These are phyloP conservation scores for Aegotheles bennettii DNA, from an alignment of 2,113 vertebrate species.

Conservation along the genomic window DNA sequence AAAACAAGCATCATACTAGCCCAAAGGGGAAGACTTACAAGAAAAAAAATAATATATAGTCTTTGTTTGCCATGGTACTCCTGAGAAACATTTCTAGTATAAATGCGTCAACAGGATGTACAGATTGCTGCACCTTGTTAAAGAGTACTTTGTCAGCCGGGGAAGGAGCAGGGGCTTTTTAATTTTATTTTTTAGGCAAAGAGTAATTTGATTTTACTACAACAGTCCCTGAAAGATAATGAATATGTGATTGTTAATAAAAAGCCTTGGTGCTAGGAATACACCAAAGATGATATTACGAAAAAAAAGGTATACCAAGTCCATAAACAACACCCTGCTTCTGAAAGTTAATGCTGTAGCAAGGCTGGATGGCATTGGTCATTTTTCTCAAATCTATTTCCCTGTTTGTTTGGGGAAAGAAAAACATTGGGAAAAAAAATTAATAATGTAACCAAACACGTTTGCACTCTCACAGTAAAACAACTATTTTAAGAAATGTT, in stretches of 20 bases:
- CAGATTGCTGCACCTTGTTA: not conserved
- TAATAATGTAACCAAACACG: not conserved
- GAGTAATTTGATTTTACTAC: not conserved
- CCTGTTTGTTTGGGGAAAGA: not conserved
- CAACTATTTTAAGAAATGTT: not conserved
- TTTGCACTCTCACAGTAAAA: not conserved
- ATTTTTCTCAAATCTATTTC: not conserved
- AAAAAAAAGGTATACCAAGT: not conserved
- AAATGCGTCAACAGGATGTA: not conserved
- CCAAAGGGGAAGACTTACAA: not conserved
- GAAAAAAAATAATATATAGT: not conserved
- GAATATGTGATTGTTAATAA: not conserved
- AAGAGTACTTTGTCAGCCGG: not conserved
- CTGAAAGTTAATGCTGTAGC: not conserved
- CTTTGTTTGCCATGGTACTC: not conserved
- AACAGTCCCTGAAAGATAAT: not conserved
- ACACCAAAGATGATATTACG: not conserved
- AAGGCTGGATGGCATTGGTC: not conserved
- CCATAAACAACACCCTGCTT: not conserved
- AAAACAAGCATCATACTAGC: not conserved
- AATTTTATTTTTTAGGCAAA: not conserved
- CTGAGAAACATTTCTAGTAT: not conserved
- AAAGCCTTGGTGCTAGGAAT: not conserved
- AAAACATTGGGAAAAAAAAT: not conserved
- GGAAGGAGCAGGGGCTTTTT: not conserved